Percentiles rank a stretch among this genome's conserved stretches.
These are phyloP conservation scores for Craterocephalus amniculus DNA, from an alignment of 2,797 vertebrate species.

Conservation along the genomic window DNA sequence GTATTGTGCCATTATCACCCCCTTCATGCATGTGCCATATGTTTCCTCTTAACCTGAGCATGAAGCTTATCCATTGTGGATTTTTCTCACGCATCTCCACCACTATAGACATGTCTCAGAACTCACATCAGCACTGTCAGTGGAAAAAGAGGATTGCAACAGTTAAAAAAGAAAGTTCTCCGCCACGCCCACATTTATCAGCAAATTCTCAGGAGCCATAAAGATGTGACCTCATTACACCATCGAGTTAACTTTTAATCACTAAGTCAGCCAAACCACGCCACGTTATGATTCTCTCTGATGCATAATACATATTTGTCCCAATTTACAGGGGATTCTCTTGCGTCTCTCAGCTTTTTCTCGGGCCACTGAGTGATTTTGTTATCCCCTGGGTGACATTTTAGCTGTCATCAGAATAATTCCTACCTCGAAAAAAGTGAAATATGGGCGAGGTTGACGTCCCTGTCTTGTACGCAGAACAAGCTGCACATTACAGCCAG, in stretches of 20 bases:
- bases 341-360: slow-evolving; percentile 56
- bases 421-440: slow-evolving; percentile 48
- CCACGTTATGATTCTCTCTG: slow-evolving; percentile 58
- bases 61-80: slow-evolving; percentile 18
- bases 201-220: slow-evolving; percentile 48
- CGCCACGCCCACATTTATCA: slow-evolving; percentile 29
- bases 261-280: slow-evolving; percentile 64
- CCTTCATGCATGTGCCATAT: slow-evolving; percentile 31
- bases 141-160: slow-evolving; percentile 16
- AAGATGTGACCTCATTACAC: slow-evolving; percentile 69
- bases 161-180: slow-evolving; percentile 40
- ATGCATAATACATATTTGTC: slow-evolving; percentile 74
- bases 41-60: slow-evolving; percentile 15
- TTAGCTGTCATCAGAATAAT: slow-evolving; percentile 54
- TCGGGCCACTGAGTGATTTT: slow-evolving; percentile 33
- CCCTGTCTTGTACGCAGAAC: slow-evolving; percentile 43
- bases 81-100: slow-evolving; percentile 26
- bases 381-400: slow-evolving; percentile 43
- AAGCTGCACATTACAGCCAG: slow-evolving; percentile 54
- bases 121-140: slow-evolving; percentile 20
- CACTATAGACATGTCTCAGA: slow-evolving; percentile 21
- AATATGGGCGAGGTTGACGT: slow-evolving; percentile 35
- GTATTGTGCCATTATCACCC: slow-evolving; percentile 13
- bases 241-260: slow-evolving; percentile 54
- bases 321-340: slow-evolving; percentile 55